Percentiles rank a stretch among this genome's conserved stretches.
phyloP scores from a whole-genome alignment of 2,797 vertebrate species.

The Coluber constrictor region DNA sequence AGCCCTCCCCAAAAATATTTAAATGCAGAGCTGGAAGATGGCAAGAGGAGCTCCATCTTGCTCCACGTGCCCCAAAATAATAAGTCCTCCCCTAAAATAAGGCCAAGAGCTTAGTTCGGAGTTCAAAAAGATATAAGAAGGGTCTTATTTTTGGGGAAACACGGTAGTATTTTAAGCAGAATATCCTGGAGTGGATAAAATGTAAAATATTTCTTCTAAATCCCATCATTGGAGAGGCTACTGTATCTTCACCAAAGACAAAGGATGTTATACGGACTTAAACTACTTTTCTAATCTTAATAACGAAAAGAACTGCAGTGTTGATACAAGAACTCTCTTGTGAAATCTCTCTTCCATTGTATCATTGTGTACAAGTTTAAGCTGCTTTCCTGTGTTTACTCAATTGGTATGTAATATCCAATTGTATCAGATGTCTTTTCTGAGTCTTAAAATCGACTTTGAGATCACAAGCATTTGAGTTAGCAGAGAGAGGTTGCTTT shows the following conservation, averaged over 20 bases:
- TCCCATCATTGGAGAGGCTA: accelerated
- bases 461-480: background rate
- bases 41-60: no score
- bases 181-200: background rate
- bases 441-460: background rate
- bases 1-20: no score
- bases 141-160: no score
- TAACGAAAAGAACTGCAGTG: background rate
- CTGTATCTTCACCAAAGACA: accelerated
- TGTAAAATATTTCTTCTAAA: background rate
- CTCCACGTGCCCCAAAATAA: no score
- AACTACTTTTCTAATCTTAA: background rate
- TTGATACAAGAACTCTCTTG: background rate
- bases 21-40: no score
- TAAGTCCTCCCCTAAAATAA: no score
- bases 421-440: background rate
- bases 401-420: background rate
- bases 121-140: no score
- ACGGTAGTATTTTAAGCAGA: background rate
- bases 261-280: background rate
- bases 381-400: background rate
- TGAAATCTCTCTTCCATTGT: background rate
- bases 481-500: background rate
- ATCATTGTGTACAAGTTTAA: background rate
- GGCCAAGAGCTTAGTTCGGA: no score